Percentiles rank a stretch among this genome's conserved stretches.
Conservation (phyloP, 2,113 vertebrate genomes). For the Aphyosemion australe region DNA sequence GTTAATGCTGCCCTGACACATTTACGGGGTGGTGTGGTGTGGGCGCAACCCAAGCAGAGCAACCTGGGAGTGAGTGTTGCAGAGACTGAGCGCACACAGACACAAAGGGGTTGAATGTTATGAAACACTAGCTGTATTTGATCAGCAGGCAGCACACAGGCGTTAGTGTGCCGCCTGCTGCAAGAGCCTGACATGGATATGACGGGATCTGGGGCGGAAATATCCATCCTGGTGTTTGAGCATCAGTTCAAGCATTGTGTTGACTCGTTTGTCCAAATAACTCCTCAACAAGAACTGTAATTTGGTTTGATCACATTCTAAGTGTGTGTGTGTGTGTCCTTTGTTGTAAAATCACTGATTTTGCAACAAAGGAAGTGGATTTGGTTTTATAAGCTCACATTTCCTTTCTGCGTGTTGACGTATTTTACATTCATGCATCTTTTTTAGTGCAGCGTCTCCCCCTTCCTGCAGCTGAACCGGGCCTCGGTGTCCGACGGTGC, state of each 20-base stretch:
- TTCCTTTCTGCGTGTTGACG: background rate
- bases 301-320: slow-evolving; percentile 14
- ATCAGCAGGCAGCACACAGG: slow-evolving; percentile 32
- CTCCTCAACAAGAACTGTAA: too few relatives aligned
- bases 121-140: slow-evolving; percentile 63
- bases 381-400: slow-evolving; percentile 9
- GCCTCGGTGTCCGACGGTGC: slow-evolving; percentile 20
- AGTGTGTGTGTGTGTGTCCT: background rate
- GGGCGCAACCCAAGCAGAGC: background rate
- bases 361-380: slow-evolving; percentile 1
- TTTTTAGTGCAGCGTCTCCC: background rate
- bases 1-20: slow-evolving; percentile 1
- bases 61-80: slow-evolving; percentile 36
- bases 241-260: slow-evolving; percentile 4
- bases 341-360: slow-evolving; percentile 10
- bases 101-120: slow-evolving; percentile 32
- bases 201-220: slow-evolving; percentile 22
- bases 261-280: background rate
- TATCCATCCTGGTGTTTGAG: slow-evolving; percentile 13
- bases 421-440: slow-evolving; percentile 7
- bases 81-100: slow-evolving; percentile 1
- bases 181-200: slow-evolving; percentile 26
- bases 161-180: slow-evolving; percentile 38
- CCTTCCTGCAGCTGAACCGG: too few relatives aligned
- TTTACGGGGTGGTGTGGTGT: too few relatives aligned